phyloP scores from a whole-genome alignment of 92 coral and sea anemone genomes.

The Actinostola sp. region DNA sequence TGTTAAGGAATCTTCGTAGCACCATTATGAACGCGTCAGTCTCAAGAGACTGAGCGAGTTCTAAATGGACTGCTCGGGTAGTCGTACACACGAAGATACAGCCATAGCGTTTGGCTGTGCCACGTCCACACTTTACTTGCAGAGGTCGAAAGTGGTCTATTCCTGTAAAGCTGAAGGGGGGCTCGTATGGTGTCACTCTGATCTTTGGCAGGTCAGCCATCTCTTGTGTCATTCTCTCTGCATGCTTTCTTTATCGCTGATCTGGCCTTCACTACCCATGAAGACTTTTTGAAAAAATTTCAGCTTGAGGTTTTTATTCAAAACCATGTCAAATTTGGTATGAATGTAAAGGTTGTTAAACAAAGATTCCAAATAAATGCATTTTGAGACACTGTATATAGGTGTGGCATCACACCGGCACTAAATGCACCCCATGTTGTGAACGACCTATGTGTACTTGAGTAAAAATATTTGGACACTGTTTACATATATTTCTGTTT shows the following conservation, averaged over 20 bases:
- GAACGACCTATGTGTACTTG: too few relatives aligned
- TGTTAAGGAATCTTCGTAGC: slow-evolving; percentile 17
- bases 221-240: slow-evolving; percentile 25
- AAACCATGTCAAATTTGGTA: too few relatives aligned
- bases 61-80: slow-evolving; percentile 2
- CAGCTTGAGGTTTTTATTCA: too few relatives aligned
- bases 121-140: slow-evolving; percentile 47
- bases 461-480: too few relatives aligned
- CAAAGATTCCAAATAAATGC: too few relatives aligned
- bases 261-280: slow-evolving; percentile 16
- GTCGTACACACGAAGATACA: slow-evolving; percentile 28
- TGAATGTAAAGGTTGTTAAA: too few relatives aligned
- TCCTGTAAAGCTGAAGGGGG: slow-evolving; percentile 41
- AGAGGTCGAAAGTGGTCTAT: slow-evolving; percentile 50
- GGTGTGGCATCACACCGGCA: too few relatives aligned
- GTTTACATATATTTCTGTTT: too few relatives aligned
- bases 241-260: slow-evolving; percentile 23
- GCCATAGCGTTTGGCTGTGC: slow-evolving; percentile 35
- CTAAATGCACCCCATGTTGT: too few relatives aligned
- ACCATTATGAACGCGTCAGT: slow-evolving; percentile 14
- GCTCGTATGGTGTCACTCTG: slow-evolving; percentile 43
- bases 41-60: too few relatives aligned
- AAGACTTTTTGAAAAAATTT: too few relatives aligned
- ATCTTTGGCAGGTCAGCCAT: slow-evolving; percentile 49
- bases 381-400: too few relatives aligned